These are phyloP conservation scores for Altica lythri DNA, from an alignment of 2,888 invertebrate species.

Conservation along the genomic window DNA sequence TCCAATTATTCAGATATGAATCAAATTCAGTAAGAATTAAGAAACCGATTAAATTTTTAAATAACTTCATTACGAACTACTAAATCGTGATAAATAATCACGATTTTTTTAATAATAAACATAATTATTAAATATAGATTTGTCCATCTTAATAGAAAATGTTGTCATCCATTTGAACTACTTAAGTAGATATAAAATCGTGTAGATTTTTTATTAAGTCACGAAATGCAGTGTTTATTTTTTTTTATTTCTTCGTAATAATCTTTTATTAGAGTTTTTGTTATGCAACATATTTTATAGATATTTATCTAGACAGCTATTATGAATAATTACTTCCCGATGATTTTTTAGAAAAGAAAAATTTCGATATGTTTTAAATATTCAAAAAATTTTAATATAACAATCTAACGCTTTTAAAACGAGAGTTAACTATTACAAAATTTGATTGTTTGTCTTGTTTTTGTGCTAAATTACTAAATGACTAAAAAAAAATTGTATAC, in stretches of 20 bases:
- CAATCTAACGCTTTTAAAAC: neutral
- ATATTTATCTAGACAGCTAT: neutral
- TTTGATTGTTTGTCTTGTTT: no score
- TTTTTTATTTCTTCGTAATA: neutral
- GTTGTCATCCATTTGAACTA: slow-evolving; percentile 1
- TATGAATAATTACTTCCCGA: slow-evolving; percentile 1
- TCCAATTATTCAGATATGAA: no score
- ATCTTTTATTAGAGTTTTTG: neutral
- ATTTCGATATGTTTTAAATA: neutral
- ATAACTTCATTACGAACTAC: no score
- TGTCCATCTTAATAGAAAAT: no score
- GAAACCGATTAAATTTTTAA: no score
- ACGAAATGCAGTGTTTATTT: neutral
- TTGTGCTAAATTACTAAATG: no score
- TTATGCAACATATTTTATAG: neutral
- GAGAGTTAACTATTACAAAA: neutral
- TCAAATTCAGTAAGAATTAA: no score
- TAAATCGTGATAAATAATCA: no score
- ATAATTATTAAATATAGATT: no score
- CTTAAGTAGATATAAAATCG: neutral
- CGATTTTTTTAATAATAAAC: no score
- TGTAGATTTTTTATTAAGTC: slow-evolving; percentile 1
- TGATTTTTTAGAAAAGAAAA: neutral
- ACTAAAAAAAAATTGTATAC: neutral
- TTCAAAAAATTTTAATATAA: neutral